Evolutionary conservation across 2,113 vertebrate species (phyloP).

Genomic region (Hemiprocne comata): DNA sequence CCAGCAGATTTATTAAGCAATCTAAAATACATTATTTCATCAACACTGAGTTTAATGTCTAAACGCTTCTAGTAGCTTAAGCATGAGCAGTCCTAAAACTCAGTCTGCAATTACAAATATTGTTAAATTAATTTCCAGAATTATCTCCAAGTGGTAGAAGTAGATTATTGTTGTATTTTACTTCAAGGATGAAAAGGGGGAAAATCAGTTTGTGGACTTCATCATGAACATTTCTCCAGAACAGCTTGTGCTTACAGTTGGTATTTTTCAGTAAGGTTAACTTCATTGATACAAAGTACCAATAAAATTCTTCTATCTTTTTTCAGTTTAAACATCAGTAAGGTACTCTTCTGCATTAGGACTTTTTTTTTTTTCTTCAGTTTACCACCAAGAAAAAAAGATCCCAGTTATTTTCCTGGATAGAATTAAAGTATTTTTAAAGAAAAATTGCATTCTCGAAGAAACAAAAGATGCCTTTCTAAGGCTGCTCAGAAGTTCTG

Average conservation of each 20-base stretch:
- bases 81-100: neutral
- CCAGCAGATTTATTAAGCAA: neutral
- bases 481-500: neutral
- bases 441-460: neutral
- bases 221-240: neutral
- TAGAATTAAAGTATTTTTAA: too few relatives aligned
- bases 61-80: neutral
- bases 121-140: neutral
- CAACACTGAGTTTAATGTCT: neutral
- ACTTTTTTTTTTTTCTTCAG: neutral
- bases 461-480: neutral
- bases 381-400: neutral
- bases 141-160: neutral
- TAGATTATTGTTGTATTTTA: neutral
- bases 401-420: neutral
- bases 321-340: neutral
- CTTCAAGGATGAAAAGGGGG: neutral
- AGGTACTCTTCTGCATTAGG: neutral
- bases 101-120: neutral
- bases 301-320: neutral
- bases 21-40: neutral
- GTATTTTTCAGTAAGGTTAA: neutral
- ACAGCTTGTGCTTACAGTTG: neutral
- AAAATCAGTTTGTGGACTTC: neutral
- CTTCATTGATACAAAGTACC: neutral